Evolutionary conservation across 2,797 vertebrate genomes (phyloP), one percentile per base, ranked within the genome.

Genomic region (Semaprochilodus insignis): DNA sequence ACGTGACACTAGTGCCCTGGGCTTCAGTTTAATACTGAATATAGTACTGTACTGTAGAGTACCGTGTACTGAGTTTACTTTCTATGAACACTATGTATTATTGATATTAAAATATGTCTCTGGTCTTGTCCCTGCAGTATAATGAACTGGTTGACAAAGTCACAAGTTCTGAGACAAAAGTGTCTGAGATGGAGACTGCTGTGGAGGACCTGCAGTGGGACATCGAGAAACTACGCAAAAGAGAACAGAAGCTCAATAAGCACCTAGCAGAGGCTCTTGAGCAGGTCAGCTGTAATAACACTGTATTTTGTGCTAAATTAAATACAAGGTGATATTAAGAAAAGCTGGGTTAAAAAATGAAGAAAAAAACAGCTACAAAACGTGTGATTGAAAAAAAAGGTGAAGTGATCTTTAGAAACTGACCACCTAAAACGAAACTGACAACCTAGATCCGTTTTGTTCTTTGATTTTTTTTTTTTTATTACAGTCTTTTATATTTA

Each of bases 191-290:
- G 97, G 97, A 97, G 91, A 97, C 97, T 0, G 96, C 96, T 0
- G 96, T 99, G 67, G 97, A 99, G 88, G 97, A 98, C 88, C 91
- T 98, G 80, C 97, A 98, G 93, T 99, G 97, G 97, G 97, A 98
- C 91, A 98, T 97, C 0, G 97, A 98, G 90, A 98, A 98, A 81
- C 95, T 99, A 48, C 95, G 97, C 74, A 98, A 97, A 76, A 94
- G 97, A 27, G 97, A 98, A 83, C 97, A 98, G 79, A 98, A 97
- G 81, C 96, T 98, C 34, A 97, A 97, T 90, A 97, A 97, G 81
- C 97, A 97, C 83, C 90, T 99, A 60, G 97, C 97, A 0, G 97
- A 99, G 84, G 97, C 97, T 2, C 92, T 99, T 89, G 97, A 98
- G 89, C 97, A 98, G 96, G 97, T 97, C 27, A 34, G 86, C 25